Evolutionary conservation across 2,797 vertebrate species (phyloP), one percentile per base, ranked within the genome.

Genomic region (Pelodytes ibericus): DNA sequence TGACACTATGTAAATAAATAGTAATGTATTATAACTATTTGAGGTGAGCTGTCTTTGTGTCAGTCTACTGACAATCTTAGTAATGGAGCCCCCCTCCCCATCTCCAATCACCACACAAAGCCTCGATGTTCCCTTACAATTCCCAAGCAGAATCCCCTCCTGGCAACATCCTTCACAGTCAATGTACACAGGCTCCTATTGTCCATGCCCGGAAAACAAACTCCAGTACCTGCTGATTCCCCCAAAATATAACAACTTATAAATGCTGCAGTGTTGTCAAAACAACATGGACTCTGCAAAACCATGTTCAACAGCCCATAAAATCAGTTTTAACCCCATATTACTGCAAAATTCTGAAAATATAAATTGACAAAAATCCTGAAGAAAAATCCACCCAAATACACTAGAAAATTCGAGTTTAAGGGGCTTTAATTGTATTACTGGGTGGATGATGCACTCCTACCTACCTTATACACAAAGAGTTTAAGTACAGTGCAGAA

Each of bases 41-140:
- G n/a, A n/a, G n/a, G n/a, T n/a, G 5, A 60, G 16, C 5, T 30
- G 3, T 33, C 29, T 64, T 22, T 44, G 36, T 20, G 64, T 56
- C 56, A 25, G 63, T 27, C 63, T 9, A 0, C 68, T 75, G 77
- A 84, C 80, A 87, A 81, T 71, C 81, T 3, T 81, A 83, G 84
- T 71, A 30, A 81, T 82, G 82, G 75, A 24, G 64, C 81, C 72
- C 70, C 2, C 31, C 72, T 61, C 30, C 70, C 51, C 39, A 47
- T 33, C 8, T 83, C 72, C 6, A 84, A 62, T n/a, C 20, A 67
- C 71, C 29, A 74, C 85, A 89, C 84, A 87, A 90, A 87, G 82
- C 75, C 80, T 2, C 16, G 87, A 85, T 83, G 83, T 86, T 86
- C n/a, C 0, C 82, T 80, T 47, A 53, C 72, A 47, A 67, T 33